These are phyloP conservation scores for Malachius bipustulatus DNA, from an alignment of 2,888 invertebrate genomes.

Conservation along the genomic window DNA sequence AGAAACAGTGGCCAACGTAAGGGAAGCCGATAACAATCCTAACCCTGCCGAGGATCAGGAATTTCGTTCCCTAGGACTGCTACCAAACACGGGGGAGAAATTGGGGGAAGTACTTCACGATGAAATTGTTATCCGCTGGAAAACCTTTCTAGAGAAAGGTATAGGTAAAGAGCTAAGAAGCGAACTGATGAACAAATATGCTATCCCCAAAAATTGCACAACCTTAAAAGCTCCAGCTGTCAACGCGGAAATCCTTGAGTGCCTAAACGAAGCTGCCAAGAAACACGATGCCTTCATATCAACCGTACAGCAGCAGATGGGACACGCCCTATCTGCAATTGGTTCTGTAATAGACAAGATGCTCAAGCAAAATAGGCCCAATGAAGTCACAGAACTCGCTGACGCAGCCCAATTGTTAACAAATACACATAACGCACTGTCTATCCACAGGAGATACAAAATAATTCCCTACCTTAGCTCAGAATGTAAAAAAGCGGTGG, in stretches of 20 bases:
- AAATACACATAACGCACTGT: slow-evolving; percentile 6
- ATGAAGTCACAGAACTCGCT: neutral
- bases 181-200: slow-evolving; percentile 7
- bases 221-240: neutral
- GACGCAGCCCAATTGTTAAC: slow-evolving; percentile 6
- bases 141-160: slow-evolving; percentile 7
- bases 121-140: slow-evolving; percentile 7
- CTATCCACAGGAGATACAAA: slow-evolving; percentile 5
- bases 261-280: slow-evolving; percentile 2
- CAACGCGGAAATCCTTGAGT: slow-evolving; percentile 2
- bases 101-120: slow-evolving; percentile 6
- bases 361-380: slow-evolving; percentile 2
- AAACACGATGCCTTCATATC: slow-evolving; percentile 4
- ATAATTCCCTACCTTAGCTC: slow-evolving; percentile 3
- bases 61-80: too few relatives aligned
- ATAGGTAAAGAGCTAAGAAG: neutral
- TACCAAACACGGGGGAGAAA: slow-evolving; percentile 5
- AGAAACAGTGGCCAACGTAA: too few relatives aligned
- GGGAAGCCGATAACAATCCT: too few relatives aligned
- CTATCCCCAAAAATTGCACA: slow-evolving; percentile 6
- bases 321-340: slow-evolving; percentile 6
- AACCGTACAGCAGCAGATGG: slow-evolving; percentile 4
- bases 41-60: too few relatives aligned
- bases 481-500: slow-evolving; percentile 3
- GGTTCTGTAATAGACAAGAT: slow-evolving; percentile 7